A percentile compares a stretch with the other conserved stretches of the same genome.
phyloP scores from a whole-genome alignment of 2,888 invertebrate species.

The Drosophila setosimentum region DNA sequence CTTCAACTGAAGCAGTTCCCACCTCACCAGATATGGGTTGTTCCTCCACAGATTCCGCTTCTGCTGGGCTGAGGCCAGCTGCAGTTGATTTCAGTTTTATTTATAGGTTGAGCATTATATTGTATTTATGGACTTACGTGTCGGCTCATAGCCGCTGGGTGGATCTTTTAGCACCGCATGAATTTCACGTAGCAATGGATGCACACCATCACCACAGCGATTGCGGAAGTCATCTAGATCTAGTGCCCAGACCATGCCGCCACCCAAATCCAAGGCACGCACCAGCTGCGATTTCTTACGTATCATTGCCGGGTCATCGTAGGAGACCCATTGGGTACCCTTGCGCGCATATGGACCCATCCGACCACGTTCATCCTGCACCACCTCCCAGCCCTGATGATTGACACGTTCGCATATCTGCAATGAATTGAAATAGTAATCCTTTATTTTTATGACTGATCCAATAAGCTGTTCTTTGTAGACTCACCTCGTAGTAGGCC shows the following conservation, averaged over 20 bases:
- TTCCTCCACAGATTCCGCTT: slow-evolving; percentile 70
- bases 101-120: not conserved
- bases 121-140: slow-evolving; percentile 65
- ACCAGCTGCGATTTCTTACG: slow-evolving; percentile 92
- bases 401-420: slow-evolving; percentile 93
- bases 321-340: slow-evolving; percentile 96
- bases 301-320: slow-evolving; percentile 93
- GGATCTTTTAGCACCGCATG: slow-evolving; percentile 89
- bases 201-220: slow-evolving; percentile 91
- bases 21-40: slow-evolving; percentile 61
- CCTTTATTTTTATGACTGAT: not conserved
- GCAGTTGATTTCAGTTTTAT: not conserved
- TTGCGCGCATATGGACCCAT: slow-evolving; percentile 96
- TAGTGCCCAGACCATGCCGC: slow-evolving; percentile 96
- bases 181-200: slow-evolving; percentile 92
- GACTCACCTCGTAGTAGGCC: slow-evolving; percentile 92
- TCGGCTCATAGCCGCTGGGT: slow-evolving; percentile 73
- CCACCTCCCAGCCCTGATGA: slow-evolving; percentile 92
- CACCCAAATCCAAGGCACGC: slow-evolving; percentile 91
- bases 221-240: slow-evolving; percentile 95
- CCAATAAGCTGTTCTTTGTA: not conserved
- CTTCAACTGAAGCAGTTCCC: slow-evolving; percentile 63
- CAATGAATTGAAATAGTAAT: not conserved
- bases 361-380: slow-evolving; percentile 90
- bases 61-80: slow-evolving; percentile 67